Evolutionary conservation across 2,797 vertebrate species (phyloP), one percentile per base, ranked within the genome.

Genomic region (Acanthurus lineatus): DNA sequence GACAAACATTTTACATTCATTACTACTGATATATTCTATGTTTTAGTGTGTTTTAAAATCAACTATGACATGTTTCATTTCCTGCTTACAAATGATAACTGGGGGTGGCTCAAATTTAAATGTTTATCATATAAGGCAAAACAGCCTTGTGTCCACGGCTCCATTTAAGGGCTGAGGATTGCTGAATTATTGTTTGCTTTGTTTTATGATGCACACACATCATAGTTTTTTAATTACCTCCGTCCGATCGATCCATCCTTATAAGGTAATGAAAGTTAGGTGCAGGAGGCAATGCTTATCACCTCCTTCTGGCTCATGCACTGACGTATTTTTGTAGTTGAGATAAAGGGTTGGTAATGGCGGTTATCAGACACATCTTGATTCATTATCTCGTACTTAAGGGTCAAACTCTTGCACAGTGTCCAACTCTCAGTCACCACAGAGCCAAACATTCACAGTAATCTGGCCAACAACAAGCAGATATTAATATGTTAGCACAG

Each of bases 311-410:
- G 20, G 6, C 40, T 25, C n/a, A 14, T 35, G 15, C 32, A 12
- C 25, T 56, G 32, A 51, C 17, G 22, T 9, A 25, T 51, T 56
- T 25, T 1, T 49, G 38, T 28, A 38, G 14, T 5, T 22, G 22
- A 9, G 2, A 53, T 40, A 44, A 49, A 15, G 11, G 9, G 9
- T 28, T 49, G 3, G 16, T 15, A 56, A 71, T 3, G 15, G 44
- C 44, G 65, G 66, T 78, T 77, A 70, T 77, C 63, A 70, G 11
- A 35, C 6, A 6, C 14, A 22, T 49, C 14, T 2, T 1, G 2
- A 51, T 25, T 12, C 19, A 42, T 8, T 73, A 56, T 77, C 25
- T 40, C 19, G n/a, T 35, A 64, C n/a, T 66, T 17, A 8, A 61
- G 15, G 35, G 49, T 76, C 57, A 57, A 45, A 65, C 2, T 70